phyloP scores from a whole-genome alignment of 2,797 vertebrate genomes.

The Sebastiscus tertius region DNA sequence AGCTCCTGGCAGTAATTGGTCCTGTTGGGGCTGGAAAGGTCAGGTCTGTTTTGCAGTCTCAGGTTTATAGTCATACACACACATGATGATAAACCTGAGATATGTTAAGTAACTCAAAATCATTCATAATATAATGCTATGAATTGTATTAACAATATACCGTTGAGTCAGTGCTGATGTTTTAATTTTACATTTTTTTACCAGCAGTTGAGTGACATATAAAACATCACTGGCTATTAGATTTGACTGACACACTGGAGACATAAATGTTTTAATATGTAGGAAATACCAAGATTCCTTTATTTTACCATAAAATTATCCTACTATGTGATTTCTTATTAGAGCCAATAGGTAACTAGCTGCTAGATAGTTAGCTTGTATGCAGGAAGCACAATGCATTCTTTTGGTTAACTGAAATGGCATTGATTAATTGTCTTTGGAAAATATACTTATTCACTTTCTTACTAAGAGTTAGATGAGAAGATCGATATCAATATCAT shows the following conservation, averaged over 20 bases:
- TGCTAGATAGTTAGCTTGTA: neutral
- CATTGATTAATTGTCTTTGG: neutral
- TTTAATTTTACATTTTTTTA: neutral
- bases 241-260: neutral
- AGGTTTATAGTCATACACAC: neutral
- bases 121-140: neutral
- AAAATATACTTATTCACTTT: neutral
- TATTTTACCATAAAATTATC: neutral
- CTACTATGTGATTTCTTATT: neutral
- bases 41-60: slow-evolving; percentile 33
- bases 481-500: neutral
- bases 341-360: neutral
- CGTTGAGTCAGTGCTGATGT: neutral
- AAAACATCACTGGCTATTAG: neutral
- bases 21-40: slow-evolving; percentile 93
- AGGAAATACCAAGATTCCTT: neutral
- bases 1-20: slow-evolving; percentile 92
- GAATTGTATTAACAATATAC: neutral
- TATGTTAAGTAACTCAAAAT: neutral
- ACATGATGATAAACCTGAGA: neutral
- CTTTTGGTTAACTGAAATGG: neutral
- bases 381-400: neutral
- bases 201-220: neutral
- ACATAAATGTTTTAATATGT: neutral
- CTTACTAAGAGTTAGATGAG: neutral